A percentile compares a stretch with the other conserved stretches of the same genome.
Conservation (phyloP, 2,113 vertebrate genomes). For the Coptodon bakossiorum region DNA sequence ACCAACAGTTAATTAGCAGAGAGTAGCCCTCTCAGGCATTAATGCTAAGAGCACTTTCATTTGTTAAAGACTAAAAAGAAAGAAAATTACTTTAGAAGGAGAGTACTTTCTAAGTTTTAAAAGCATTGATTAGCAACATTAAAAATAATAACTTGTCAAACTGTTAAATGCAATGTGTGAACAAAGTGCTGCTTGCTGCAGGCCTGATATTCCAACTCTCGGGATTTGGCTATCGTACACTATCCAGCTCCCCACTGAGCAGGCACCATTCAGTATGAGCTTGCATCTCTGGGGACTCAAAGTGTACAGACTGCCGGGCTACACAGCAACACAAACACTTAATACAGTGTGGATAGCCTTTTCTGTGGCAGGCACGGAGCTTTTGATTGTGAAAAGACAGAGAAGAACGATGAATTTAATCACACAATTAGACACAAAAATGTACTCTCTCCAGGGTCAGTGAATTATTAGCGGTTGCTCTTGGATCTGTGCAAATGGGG, state of each 20-base stretch:
- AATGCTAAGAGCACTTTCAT: not conserved
- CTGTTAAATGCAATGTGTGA: not conserved
- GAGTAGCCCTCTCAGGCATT: not conserved
- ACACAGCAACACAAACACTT: not conserved
- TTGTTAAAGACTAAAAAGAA: not conserved
- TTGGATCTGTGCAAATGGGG: not conserved
- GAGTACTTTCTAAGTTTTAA: not conserved
- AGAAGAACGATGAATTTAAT: not conserved
- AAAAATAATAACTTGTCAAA: not conserved
- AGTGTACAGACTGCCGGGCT: not conserved
- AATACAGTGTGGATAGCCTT: not conserved
- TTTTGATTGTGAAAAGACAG: not conserved
- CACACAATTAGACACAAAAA: not conserved
- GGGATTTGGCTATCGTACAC: constrained; percentile 15
- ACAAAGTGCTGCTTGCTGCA: constrained; percentile 5
- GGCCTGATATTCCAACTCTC: not conserved
- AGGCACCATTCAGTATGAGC: constrained; percentile 14
- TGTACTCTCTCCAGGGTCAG: not conserved
- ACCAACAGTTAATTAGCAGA: not conserved
- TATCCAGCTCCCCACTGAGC: constrained; percentile 9
- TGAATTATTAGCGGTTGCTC: not conserved
- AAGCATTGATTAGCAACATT: not conserved
- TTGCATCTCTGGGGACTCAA: constrained; percentile 13
- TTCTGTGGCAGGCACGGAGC: not conserved
- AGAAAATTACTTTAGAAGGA: not conserved